Evolutionary conservation across 1,140 invertebrate genomes (phyloP).

Genomic region (Rhyzopertha dominica): DNA sequence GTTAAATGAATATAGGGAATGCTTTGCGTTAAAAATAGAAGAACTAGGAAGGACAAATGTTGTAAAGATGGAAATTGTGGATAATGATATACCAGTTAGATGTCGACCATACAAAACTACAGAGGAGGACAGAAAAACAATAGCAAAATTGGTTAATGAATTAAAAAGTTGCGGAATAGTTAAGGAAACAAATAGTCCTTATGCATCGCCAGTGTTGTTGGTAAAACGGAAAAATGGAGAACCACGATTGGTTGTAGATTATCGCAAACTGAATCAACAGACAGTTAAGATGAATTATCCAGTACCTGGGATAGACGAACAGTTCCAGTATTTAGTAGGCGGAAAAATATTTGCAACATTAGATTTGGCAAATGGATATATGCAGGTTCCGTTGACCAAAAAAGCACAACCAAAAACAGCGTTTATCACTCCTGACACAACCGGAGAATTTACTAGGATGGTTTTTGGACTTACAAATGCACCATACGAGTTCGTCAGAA

Average conservation of each 20-base stretch:
- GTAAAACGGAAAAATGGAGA: conserved; percentile 31
- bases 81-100: neutral
- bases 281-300: conserved; percentile 18
- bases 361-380: conserved; percentile 29
- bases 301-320: conserved; percentile 49
- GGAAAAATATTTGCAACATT: conserved; percentile 24
- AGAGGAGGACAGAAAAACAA: neutral
- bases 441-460: conserved; percentile 39
- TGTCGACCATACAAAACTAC: conserved; percentile 2
- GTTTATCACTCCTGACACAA: conserved; percentile 34
- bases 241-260: conserved; percentile 37
- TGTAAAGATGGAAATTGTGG: neutral
- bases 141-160: conserved; percentile 1
- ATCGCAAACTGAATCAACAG: conserved; percentile 28
- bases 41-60: neutral
- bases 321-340: conserved; percentile 20
- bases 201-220: conserved; percentile 28
- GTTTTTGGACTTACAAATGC: conserved; percentile 46
- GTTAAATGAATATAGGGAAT: neutral
- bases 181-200: conserved; percentile 25
- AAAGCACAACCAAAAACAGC: conserved; percentile 27
- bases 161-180: conserved; percentile 23
- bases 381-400: conserved; percentile 25
- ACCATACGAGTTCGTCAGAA: conserved; percentile 19
- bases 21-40: neutral